Conservation (phyloP, 2,888 invertebrate genomes). For the Nineta flava region DNA sequence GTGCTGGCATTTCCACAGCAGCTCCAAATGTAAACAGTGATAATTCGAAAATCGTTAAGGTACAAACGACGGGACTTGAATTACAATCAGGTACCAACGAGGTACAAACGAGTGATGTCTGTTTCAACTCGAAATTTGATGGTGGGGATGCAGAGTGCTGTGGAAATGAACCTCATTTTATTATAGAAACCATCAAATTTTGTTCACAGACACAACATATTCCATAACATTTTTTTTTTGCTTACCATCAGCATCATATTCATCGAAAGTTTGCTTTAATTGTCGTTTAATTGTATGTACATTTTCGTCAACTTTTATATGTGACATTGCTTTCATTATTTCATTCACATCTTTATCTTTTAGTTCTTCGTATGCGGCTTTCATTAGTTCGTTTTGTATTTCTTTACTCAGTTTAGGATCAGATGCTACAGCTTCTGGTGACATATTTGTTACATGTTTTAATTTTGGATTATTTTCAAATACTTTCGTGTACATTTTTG, state of each 20-base stretch:
- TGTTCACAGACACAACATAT: no score
- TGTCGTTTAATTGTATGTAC: not conserved
- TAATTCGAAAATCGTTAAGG: no score
- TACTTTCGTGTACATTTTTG: not conserved
- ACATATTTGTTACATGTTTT: not conserved
- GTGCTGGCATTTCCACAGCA: no score
- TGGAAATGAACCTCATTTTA: no score
- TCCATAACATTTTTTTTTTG: not conserved
- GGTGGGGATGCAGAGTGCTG: no score
- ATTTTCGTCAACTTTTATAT: not conserved
- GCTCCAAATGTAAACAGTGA: no score
- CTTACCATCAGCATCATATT: not conserved
- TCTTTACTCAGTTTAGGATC: not conserved
- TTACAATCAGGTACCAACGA: no score
- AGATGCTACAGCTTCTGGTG: not conserved
- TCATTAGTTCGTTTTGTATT: not conserved
- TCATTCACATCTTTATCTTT: not conserved
- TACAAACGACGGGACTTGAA: no score
- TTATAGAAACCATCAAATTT: no score
- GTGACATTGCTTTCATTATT: not conserved
- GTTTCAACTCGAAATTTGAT: no score
- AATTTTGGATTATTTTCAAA: not conserved
- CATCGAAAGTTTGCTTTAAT: not conserved
- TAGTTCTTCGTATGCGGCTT: not conserved
- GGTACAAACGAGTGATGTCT: no score